Evolutionary conservation across 2,888 invertebrate species (phyloP).

Genomic region (Erynnis tages): DNA sequence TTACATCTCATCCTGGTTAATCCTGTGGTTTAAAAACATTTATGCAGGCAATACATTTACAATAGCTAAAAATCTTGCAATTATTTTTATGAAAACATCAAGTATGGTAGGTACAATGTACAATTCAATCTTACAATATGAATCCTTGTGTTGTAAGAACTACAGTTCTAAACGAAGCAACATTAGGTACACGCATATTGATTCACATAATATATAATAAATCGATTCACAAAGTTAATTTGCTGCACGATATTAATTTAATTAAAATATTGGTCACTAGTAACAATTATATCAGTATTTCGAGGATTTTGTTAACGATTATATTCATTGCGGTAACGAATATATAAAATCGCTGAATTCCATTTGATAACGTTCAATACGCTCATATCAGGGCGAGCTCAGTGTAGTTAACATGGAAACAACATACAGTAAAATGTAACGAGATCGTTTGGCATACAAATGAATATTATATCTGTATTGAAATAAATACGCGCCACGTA

Average conservation of each 20-base stretch:
- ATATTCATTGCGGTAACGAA: conserved; percentile 16
- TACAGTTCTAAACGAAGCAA: no score
- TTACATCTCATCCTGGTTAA: no score
- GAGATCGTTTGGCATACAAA: conserved; percentile 14
- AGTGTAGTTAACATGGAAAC: conserved; percentile 20
- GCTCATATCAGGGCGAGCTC: conserved; percentile 9
- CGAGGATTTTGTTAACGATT: conserved; percentile 8
- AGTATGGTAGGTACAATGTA: no score
- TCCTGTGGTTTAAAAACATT: no score
- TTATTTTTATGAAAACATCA: no score
- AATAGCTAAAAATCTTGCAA: no score
- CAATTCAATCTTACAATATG: no score
- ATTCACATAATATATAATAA: no score
- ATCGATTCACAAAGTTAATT: no score
- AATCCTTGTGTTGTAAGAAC: no score
- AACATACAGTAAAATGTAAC: conserved; percentile 18
- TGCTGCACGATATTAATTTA: not conserved
- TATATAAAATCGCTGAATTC: conserved; percentile 16
- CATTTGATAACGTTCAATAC: conserved; percentile 1
- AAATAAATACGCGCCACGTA: not conserved
- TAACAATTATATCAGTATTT: not conserved
- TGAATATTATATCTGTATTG: conserved; percentile 18
- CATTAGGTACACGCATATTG: no score
- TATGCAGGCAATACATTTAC: no score
- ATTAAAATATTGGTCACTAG: not conserved